Percentiles rank a stretch among this genome's conserved stretches.
Conservation (phyloP, 2,113 vertebrate genomes). For the Bubalus kerabau region DNA sequence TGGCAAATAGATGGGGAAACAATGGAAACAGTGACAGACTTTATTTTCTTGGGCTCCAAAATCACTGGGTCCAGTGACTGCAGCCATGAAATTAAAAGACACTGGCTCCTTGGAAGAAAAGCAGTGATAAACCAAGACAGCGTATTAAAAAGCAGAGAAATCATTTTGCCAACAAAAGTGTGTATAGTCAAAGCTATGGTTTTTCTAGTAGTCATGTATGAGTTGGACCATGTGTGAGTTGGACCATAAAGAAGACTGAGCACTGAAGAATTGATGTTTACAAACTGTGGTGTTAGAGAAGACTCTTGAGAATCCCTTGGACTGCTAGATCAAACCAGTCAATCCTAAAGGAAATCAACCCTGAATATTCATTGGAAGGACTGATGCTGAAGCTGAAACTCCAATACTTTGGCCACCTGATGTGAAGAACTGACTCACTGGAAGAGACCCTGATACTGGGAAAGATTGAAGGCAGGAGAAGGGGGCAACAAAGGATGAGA, state of each 20-base stretch:
- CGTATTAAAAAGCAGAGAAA: neutral
- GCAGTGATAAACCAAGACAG: neutral
- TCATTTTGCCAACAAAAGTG: neutral
- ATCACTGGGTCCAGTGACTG: neutral
- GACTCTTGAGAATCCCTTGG: neutral
- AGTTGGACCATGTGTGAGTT: neutral
- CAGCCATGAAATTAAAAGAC: neutral
- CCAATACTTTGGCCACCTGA: neutral
- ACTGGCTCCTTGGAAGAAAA: neutral
- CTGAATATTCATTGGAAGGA: neutral
- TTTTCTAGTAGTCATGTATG: neutral
- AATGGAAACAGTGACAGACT: neutral
- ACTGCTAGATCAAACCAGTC: neutral
- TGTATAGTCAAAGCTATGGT: neutral
- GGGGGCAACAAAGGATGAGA: neutral
- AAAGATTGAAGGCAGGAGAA: neutral
- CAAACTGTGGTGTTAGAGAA: neutral
- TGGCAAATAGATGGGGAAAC: neutral
- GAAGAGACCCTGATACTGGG: neutral
- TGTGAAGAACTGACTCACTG: neutral
- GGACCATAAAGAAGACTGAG: neutral
- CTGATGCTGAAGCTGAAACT: neutral
- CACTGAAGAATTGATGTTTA: neutral
- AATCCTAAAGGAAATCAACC: neutral
- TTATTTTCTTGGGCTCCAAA: neutral